A percentile compares a stretch with the other conserved stretches of the same genome.
Evolutionary conservation across 1,140 invertebrate species (phyloP).

Genomic region (Lysiphlebus fabarum): DNA sequence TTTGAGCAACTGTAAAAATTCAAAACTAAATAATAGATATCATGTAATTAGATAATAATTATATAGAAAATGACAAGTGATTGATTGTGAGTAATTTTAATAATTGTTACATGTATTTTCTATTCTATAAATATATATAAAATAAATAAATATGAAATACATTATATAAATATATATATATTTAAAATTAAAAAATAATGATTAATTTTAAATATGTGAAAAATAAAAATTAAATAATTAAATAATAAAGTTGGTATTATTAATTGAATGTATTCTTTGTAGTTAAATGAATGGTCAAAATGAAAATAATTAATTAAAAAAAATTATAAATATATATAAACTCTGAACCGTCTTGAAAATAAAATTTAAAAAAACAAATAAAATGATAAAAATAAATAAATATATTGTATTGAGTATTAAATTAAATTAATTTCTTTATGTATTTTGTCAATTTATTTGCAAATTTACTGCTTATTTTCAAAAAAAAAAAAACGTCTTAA

Average conservation of each 20-base stretch:
- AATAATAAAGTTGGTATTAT: slow-evolving; percentile 29
- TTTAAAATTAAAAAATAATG: slow-evolving; percentile 47
- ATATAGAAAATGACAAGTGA: slow-evolving; percentile 38
- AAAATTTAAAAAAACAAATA: slow-evolving; percentile 7
- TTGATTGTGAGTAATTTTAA: slow-evolving; percentile 54
- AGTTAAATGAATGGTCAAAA: slow-evolving; percentile 22
- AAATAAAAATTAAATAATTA: slow-evolving; percentile 2
- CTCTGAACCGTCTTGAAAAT: neutral
- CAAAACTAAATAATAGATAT: slow-evolving; percentile 35
- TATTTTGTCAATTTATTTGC: slow-evolving; percentile 52
- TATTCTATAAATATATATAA: slow-evolving; percentile 27
- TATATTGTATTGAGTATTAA: slow-evolving; percentile 43
- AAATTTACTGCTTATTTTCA: slow-evolving; percentile 52
- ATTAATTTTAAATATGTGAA: slow-evolving; percentile 40
- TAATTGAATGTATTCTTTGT: slow-evolving; percentile 50
- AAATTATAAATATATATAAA: too few relatives aligned
- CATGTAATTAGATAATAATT: slow-evolving; percentile 47
- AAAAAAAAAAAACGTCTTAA: slow-evolving; percentile 51
- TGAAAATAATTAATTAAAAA: too few relatives aligned
- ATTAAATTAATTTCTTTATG: too few relatives aligned
- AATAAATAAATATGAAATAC: slow-evolving; percentile 41
- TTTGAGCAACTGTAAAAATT: slow-evolving; percentile 45
- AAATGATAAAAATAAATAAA: slow-evolving; percentile 23
- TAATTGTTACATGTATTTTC: slow-evolving; percentile 55
- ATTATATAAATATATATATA: slow-evolving; percentile 40